Base-by-base conservation (phyloP, 2,797 vertebrate genomes). In the Megalops cyprinoides region DNA sequence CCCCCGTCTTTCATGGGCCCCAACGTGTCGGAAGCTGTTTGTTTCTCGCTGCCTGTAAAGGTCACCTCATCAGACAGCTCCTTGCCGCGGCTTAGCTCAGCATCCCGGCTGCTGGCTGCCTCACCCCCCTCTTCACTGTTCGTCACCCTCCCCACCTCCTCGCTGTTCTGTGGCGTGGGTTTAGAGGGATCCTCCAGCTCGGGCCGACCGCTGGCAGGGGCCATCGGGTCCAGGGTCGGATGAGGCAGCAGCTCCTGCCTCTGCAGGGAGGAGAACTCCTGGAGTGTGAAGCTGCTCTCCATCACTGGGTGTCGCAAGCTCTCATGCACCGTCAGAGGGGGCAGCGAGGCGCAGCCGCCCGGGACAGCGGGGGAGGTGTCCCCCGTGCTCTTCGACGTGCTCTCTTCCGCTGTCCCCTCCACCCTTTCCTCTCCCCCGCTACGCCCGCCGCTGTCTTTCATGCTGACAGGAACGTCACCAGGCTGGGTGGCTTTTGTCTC, bases 291-390 rank as follows among this genome's bases (percentile, higher is more conserved):
- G 84, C 92, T 94, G 79, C 90, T 88, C 84, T 96, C 95, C 23
- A 90, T 88, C 77, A 96, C 92, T 51, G 94, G 94, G 83, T 95
- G 85, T 74, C 89, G 88, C 82, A 96, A 89, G 83, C 82, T 93
- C 88, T 96, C 95, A 1, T 93, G 89, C 42, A 95, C 91, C 1
- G 88, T 95, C 77, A 95, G 81, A 0, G 94, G 94, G 74, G 93
- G 95, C 78, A 96, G 85, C 77, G 94, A 94, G 4, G 93, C 91
- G 53, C 88, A 93, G 79, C 85, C 81, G 56, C 83, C 37, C 0
- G 80, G 12, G 46, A 74, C 51, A 9, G 20, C 12, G 37, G 65
- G 56, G 1, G 79, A 25, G 80, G 81, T 84, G 56, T 76, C 86
- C 37, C 53, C 84, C 6, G 44, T 80, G 65, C 79, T 82, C 85